Conservation (phyloP, 2,888 invertebrate genomes). For the Leuctra nigra region DNA sequence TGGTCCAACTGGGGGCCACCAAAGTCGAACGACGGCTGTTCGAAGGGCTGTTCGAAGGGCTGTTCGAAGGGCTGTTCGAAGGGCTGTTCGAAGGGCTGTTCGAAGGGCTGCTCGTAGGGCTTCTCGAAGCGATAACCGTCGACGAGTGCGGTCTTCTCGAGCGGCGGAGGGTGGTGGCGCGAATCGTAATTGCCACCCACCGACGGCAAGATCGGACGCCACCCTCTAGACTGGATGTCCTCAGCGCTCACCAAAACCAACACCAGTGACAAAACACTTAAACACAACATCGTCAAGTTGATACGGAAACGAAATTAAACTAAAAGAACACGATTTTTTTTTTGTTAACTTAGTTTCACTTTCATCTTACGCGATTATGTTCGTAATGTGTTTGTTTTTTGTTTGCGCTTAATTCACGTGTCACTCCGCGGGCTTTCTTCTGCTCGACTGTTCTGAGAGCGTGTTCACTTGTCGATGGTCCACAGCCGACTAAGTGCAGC, state of each 20-base stretch:
- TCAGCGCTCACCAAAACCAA: neutral
- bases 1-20: conserved; percentile 23
- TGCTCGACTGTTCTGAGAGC: no score
- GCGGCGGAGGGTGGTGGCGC: neutral
- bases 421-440: no score
- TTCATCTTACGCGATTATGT: no score
- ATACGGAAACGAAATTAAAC: no score
- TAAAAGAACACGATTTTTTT: no score
- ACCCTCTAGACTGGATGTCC: neutral
- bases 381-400: no score
- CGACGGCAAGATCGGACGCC: neutral
- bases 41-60: neutral
- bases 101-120: neutral
- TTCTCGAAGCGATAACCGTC: neutral
- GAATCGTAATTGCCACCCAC: conserved; percentile 3
- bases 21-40: neutral
- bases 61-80: neutral
- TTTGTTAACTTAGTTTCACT: no score
- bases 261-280: neutral
- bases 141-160: no score
- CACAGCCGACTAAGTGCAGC: no score
- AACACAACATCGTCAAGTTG: neutral
- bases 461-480: no score
- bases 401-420: no score
- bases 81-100: neutral